phyloP scores from a whole-genome alignment of 2,113 vertebrate genomes.

The Rhynchomys soricoides region DNA sequence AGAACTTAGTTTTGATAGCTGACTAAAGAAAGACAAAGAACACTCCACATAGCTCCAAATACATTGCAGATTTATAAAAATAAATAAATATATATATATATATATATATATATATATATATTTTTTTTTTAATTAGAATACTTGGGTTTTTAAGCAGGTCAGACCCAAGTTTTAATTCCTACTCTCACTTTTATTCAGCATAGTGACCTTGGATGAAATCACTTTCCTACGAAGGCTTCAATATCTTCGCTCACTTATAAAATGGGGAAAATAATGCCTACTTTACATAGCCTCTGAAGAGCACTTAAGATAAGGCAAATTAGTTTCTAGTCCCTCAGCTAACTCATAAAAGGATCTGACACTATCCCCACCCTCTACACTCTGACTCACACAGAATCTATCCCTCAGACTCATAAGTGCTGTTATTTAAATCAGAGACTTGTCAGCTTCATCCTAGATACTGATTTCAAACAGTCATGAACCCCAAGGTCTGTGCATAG shows the following conservation, averaged over 20 bases:
- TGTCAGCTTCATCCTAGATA: background rate
- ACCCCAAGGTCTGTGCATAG: background rate
- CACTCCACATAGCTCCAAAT: background rate
- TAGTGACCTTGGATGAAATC: background rate
- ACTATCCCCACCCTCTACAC: background rate
- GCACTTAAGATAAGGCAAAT: slow-evolving; percentile 26
- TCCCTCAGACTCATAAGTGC: background rate
- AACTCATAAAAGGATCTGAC: background rate
- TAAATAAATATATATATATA: no score
- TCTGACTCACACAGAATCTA: background rate
- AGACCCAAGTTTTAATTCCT: slow-evolving; percentile 3
- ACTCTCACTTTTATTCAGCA: background rate
- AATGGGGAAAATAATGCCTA: background rate
- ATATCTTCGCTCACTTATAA: background rate
- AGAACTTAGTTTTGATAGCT: background rate
- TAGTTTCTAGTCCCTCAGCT: background rate
- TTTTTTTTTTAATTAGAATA: background rate
- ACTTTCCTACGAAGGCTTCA: background rate
- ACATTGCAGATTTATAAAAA: background rate
- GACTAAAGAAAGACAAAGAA: background rate
- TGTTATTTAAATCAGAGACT: background rate
- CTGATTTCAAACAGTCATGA: background rate
- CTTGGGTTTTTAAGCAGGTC: background rate
- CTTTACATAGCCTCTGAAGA: background rate
- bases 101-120: no score